These are phyloP conservation scores for Tenthredo notha DNA, from an alignment of 2,888 invertebrate genomes.

Conservation along the genomic window DNA sequence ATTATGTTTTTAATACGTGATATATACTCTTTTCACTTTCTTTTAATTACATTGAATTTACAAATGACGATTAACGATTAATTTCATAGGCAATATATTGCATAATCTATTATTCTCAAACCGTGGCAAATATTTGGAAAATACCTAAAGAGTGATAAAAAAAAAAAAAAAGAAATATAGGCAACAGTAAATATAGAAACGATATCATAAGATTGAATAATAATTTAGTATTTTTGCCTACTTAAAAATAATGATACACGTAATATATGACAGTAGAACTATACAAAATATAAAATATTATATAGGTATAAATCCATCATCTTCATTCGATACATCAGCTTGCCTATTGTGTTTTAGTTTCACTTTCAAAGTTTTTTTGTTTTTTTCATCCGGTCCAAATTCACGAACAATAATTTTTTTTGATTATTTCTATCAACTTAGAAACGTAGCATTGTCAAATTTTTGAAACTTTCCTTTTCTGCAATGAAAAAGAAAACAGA, in stretches of 20 bases:
- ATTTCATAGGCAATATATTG: not conserved
- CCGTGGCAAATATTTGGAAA: not conserved
- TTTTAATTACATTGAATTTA: not conserved
- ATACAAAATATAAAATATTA: constrained; percentile 12
- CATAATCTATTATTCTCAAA: not conserved
- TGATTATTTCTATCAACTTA: not conserved
- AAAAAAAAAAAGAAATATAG: constrained; percentile 5
- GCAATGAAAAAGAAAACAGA: constrained; percentile 49
- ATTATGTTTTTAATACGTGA: not conserved
- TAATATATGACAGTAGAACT: constrained; percentile 22
- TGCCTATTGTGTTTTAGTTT: not conserved
- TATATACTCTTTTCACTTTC: not conserved
- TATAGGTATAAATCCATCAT: constrained; percentile 29
- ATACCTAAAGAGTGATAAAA: not conserved
- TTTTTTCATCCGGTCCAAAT: not conserved
- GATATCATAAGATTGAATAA: not conserved
- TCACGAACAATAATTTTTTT: not conserved
- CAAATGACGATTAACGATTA: not conserved
- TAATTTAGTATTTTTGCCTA: constrained; percentile 27
- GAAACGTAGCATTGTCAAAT: not conserved
- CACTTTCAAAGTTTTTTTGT: not conserved
- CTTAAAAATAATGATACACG: constrained; percentile 6
- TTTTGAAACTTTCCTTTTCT: not conserved
- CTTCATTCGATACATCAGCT: constrained; percentile 19
- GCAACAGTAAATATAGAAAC: not conserved